Base-by-base conservation (phyloP, 1,140 invertebrate species). In the Artemia franciscana region DNA sequence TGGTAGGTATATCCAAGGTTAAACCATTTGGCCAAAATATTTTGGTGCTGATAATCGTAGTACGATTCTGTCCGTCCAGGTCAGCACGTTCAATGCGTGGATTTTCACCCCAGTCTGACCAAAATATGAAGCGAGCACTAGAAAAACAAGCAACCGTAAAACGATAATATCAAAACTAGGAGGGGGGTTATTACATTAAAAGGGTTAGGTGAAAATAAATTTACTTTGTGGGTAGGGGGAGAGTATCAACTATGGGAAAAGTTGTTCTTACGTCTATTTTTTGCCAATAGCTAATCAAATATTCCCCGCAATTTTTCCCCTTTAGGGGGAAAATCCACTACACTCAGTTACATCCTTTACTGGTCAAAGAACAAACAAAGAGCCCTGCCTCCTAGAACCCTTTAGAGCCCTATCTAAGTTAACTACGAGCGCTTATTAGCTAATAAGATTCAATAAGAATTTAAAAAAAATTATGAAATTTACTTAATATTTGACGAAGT, bases 1-100 rank as follows among this genome's bases (percentile, higher is more conserved):
- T 86, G 1, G 84, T 96, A 0, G 93, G 86, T 5, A 91, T 87
- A 70, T 99, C 95, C 15, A 99, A 72, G 0, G 94, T 91, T 0
- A 99, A 73, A 4, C 92, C 93, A 70, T 98, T 98, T 0, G 94
- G 94, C 93, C 93, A 98, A 73, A 92, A 97, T 24, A 99, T 92
- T 70, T 98, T 97, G 0, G 90, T 94, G 18, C 81, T 87, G 24
- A 98, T 89, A 24, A 99, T 92, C 0, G 83, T 82, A 15, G 78
- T 80, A 7, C 94, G 78, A 67, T 87, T 84, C 0, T 81, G 82
- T 0, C 94, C 94, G 70, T 98, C 94, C 86, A 98, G 88, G 23
- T 91, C 91, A 5, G 93, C 84, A 63, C 92, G 75, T 73, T 98
- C 94, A 62, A 98, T 91, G 2, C 92, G 74, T 2, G 94, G 94